Percentiles rank a stretch among this genome's conserved stretches.
phyloP scores from a whole-genome alignment of 2,888 invertebrate species.

The Caenorhabditis macrosperma region DNA sequence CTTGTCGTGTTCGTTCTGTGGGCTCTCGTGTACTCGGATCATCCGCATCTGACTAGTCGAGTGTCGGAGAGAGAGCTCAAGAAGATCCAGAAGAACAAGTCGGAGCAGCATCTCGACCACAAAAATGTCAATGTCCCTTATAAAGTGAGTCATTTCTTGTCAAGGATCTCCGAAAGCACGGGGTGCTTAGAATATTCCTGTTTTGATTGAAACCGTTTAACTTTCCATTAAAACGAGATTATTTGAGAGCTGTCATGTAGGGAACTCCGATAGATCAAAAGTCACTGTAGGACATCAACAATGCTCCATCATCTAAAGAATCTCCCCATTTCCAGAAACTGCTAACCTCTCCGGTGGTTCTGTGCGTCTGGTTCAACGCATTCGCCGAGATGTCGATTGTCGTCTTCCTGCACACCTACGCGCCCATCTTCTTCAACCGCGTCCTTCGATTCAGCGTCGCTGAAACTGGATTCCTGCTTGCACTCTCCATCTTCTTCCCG shows the following conservation, averaged over 20 bases:
- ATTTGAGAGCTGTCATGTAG: no score
- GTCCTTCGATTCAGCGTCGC: slow-evolving; percentile 67
- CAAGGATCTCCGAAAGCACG: no score
- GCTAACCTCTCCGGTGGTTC: slow-evolving; percentile 69
- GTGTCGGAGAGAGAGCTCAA: slow-evolving; percentile 64
- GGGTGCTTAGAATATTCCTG: no score
- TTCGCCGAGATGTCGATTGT: slow-evolving; percentile 76
- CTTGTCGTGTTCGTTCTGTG: slow-evolving; percentile 61
- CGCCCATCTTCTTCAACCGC: slow-evolving; percentile 73
- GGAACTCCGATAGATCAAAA: no score
- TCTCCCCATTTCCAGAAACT: slow-evolving; percentile 61
- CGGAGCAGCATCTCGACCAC: slow-evolving; percentile 69
- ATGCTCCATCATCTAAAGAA: neutral
- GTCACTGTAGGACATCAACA: no score
- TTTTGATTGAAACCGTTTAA: no score
- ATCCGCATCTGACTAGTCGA: slow-evolving; percentile 60
- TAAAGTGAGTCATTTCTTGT: slow-evolving; percentile 61
- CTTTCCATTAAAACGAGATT: no score
- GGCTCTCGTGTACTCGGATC: slow-evolving; percentile 65
- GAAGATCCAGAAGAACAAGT: slow-evolving; percentile 73
- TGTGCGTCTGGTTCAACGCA: slow-evolving; percentile 74
- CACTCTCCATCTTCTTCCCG: slow-evolving; percentile 52
- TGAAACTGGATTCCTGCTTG: slow-evolving; percentile 57
- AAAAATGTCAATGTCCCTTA: slow-evolving; percentile 69
- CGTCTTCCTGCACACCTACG: slow-evolving; percentile 75